These are phyloP conservation scores for Lottia gigantea DNA, from an alignment of 2,888 invertebrate species.

Conservation along the genomic window DNA sequence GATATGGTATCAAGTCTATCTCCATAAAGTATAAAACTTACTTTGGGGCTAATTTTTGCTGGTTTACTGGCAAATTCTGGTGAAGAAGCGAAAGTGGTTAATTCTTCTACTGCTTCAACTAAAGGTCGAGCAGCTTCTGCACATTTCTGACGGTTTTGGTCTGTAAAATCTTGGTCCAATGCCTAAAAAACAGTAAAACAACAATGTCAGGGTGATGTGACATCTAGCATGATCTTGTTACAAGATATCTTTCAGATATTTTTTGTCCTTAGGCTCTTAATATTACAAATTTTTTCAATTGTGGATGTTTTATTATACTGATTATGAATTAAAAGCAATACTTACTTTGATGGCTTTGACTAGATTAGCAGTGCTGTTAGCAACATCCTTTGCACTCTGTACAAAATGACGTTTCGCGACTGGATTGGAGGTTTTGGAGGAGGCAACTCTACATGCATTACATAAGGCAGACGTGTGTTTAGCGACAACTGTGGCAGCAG, in stretches of 20 bases:
- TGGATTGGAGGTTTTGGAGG: constrained; percentile 88
- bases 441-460: constrained; percentile 93
- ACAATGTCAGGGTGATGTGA: too few species aligned
- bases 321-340: not conserved
- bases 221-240: too few species aligned
- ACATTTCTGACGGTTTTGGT: constrained; percentile 70
- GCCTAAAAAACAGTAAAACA: constrained; percentile 55
- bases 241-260: too few species aligned
- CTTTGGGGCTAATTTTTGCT: constrained; percentile 86
- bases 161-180: constrained; percentile 84
- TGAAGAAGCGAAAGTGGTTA: constrained; percentile 92
- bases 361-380: constrained; percentile 91
- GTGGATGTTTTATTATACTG: too few species aligned
- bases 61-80: constrained; percentile 94
- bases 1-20: too few species aligned
- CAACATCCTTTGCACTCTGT: constrained; percentile 96
- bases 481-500: constrained; percentile 92
- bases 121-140: constrained; percentile 83
- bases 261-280: too few species aligned
- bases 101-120: constrained; percentile 88
- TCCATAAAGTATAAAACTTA: constrained; percentile 34
- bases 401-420: constrained; percentile 96
- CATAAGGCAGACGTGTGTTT: constrained; percentile 96
- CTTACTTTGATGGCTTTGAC: constrained; percentile 91
- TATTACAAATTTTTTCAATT: too few species aligned